phyloP scores from a whole-genome alignment of 2,113 vertebrate genomes.

The Gadus chalcogrammus region DNA sequence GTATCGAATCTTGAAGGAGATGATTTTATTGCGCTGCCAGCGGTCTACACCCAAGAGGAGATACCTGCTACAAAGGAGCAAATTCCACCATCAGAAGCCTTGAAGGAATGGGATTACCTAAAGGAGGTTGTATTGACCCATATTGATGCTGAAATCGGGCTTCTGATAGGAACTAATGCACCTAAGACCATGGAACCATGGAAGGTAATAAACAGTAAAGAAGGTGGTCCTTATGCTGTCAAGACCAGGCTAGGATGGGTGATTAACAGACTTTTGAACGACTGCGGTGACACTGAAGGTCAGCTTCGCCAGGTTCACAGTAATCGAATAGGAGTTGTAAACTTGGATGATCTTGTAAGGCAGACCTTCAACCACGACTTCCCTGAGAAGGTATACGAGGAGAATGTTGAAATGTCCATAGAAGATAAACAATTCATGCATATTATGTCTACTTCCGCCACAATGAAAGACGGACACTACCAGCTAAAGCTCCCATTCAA shows the following conservation, averaged over 20 bases:
- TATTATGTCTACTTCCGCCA: neutral
- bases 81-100: neutral
- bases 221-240: neutral
- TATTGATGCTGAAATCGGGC: neutral
- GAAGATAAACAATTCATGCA: constrained; percentile 16
- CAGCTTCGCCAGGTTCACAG: neutral
- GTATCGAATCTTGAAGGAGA: neutral
- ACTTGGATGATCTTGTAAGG: constrained; percentile 1
- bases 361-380: constrained; percentile 13
- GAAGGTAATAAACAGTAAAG: neutral
- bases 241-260: constrained; percentile 2
- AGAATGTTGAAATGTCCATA: constrained; percentile 8
- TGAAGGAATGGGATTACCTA: neutral
- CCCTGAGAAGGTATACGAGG: neutral
- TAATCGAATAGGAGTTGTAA: neutral
- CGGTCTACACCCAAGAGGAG: neutral
- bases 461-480: constrained; percentile 14
- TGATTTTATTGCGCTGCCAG: neutral
- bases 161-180: constrained; percentile 1
- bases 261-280: neutral
- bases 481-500: constrained; percentile 10
- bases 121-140: neutral
- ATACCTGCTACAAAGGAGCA: neutral
- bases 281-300: neutral
- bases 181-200: neutral